Base-by-base conservation (phyloP, 2,797 vertebrate genomes). In the Epinephelus coioides region DNA sequence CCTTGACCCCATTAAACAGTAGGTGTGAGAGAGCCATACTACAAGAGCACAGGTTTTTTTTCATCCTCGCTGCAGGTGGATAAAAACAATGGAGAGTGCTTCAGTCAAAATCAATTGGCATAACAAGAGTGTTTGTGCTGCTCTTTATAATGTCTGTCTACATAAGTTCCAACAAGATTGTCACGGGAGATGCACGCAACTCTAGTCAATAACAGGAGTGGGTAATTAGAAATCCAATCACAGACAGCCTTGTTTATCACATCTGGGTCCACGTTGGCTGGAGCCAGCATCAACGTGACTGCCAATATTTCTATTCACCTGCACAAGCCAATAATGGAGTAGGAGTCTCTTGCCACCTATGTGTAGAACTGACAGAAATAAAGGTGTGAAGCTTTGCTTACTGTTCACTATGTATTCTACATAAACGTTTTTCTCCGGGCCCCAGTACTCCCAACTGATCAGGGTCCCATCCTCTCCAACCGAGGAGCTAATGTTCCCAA, bases 401-500 rank as follows among this genome's bases (percentile, higher is more conserved):
- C 97, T 98, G 97, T 97, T 90, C 94, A 96, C 93, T 95, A 93
- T 94, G 96, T 98, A 99, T 95, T 99, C 97, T 97, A 98, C 90
- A 96, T 96, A 98, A 95, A 98, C 89, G 91, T 94, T 97, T 91
- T 93, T 95, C 94, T 98, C 96, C 88, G 94, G 95, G 95, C 97
- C 97, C 96, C 96, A 96, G 97, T 97, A 97, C 81, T 98, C 96
- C 97, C 98, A 99, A 96, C 96, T 97, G 96, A 99, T 96, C 96
- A 96, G 95, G 87, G 96, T 95, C 94, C 95, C 97, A 69, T 96
- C 96, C 91, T 97, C 96, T 94, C 92, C 94, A 75, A 95, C 74
- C 83, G 94, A 91, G 54, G 93, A 95, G 92, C 93, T 97, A 94
- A 99, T 75, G 93, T 98, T 98, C 89, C 95, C 94, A 92, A 98